These are phyloP conservation scores for Pilophorus perplexus DNA, from an alignment of 2,888 invertebrate species.

Conservation along the genomic window DNA sequence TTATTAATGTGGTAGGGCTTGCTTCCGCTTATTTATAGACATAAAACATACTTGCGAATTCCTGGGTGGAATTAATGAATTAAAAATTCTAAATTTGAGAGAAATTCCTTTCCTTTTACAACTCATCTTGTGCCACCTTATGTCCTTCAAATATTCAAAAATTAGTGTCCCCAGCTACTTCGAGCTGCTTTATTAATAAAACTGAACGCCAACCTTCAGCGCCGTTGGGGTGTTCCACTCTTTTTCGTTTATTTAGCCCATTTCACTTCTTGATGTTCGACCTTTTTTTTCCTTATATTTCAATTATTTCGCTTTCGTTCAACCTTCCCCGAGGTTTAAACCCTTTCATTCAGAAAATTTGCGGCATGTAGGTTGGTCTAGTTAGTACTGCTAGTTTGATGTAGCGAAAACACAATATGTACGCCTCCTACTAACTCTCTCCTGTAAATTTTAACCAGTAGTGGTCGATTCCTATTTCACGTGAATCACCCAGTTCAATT, in stretches of 20 bases:
- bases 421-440: too few relatives aligned
- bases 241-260: not conserved
- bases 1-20: conserved; percentile 37
- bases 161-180: conserved; percentile 51
- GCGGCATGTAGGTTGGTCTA: too few relatives aligned
- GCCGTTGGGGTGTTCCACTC: not conserved
- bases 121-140: not conserved
- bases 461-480: too few relatives aligned
- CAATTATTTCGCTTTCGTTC: too few relatives aligned
- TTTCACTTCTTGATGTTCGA: not conserved
- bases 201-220: conserved; percentile 14
- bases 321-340: too few relatives aligned
- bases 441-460: too few relatives aligned
- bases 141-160: conserved; percentile 52
- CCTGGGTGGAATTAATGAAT: not conserved
- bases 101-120: not conserved
- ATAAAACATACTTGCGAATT: not conserved
- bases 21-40: conserved; percentile 28
- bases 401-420: too few relatives aligned
- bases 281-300: too few relatives aligned
- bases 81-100: not conserved
- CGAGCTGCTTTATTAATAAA: conserved; percentile 22
- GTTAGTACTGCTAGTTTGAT: too few relatives aligned
- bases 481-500: too few relatives aligned
- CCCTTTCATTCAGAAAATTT: too few relatives aligned